phyloP scores from a whole-genome alignment of 2,888 invertebrate genomes.

The Mamestra brassicae region DNA sequence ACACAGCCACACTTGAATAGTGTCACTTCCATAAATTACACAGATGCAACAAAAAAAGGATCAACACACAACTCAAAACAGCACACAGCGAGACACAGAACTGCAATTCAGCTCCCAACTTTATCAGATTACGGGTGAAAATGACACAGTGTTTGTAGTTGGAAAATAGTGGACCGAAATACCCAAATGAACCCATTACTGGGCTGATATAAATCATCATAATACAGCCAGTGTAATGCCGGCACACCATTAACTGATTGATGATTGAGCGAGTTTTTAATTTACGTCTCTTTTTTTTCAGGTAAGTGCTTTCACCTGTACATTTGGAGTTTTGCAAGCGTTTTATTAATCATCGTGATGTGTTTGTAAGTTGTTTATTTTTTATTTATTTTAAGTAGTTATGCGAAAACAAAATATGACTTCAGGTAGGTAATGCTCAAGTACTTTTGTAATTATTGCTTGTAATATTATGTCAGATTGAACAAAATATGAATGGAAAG shows the following conservation, averaged over 20 bases:
- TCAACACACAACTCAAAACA: constrained; percentile 35
- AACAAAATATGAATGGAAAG: neutral
- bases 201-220: constrained; percentile 73
- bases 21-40: constrained; percentile 66
- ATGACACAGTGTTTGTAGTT: constrained; percentile 51
- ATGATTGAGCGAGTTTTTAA: constrained; percentile 74
- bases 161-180: constrained; percentile 55
- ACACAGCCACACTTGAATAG: constrained; percentile 54
- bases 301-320: constrained; percentile 70
- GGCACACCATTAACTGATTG: constrained; percentile 75
- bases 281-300: constrained; percentile 72
- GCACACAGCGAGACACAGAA: constrained; percentile 31
- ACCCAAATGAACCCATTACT: constrained; percentile 72
- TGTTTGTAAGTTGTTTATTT: constrained; percentile 47
- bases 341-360: constrained; percentile 55
- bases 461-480: neutral
- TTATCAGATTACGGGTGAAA: constrained; percentile 34
- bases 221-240: constrained; percentile 61
- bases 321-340: constrained; percentile 51
- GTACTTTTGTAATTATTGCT: neutral
- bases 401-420: neutral
- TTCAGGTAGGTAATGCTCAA: neutral
- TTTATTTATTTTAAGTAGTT: constrained; percentile 22
- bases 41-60: constrained; percentile 60
- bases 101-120: constrained; percentile 18